Conservation (phyloP, 2,888 invertebrate genomes). For the Auanema freiburgensis region DNA sequence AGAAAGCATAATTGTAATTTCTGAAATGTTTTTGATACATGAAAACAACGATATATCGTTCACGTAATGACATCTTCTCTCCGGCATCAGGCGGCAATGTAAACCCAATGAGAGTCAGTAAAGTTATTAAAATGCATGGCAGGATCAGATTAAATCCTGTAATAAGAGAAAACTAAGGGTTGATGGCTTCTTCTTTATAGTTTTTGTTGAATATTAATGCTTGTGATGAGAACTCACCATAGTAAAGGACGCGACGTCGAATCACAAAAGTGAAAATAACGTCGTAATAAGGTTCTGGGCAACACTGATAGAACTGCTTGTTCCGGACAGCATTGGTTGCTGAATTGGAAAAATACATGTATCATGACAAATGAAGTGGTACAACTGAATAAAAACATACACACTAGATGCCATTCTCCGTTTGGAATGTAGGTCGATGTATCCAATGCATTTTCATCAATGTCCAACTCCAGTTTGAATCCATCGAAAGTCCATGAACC, state of each 20-base stretch:
- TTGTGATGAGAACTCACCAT: slow-evolving; percentile 72
- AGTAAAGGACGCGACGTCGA: slow-evolving; percentile 92
- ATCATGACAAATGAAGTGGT: neutral
- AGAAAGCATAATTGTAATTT: slow-evolving; percentile 55
- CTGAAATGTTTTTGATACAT: slow-evolving; percentile 17
- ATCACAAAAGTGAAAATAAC: slow-evolving; percentile 74
- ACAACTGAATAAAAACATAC: no score
- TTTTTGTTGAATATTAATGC: neutral
- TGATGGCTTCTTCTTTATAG: neutral
- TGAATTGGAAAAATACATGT: slow-evolving; percentile 16
- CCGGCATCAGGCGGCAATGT: slow-evolving; percentile 54
- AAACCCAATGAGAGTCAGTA: slow-evolving; percentile 69
- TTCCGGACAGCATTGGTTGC: slow-evolving; percentile 33
- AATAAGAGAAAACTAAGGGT: slow-evolving; percentile 10
- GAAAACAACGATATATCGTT: neutral
- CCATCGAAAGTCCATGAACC: slow-evolving; percentile 59
- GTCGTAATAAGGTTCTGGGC: slow-evolving; percentile 52
- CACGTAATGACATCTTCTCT: slow-evolving; percentile 55
- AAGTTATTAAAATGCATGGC: slow-evolving; percentile 70
- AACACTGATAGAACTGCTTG: slow-evolving; percentile 47
- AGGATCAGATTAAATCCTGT: slow-evolving; percentile 89
- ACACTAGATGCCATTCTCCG: slow-evolving; percentile 47
- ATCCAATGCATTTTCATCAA: slow-evolving; percentile 53
- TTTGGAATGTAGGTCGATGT: slow-evolving; percentile 49
- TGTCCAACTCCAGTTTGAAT: slow-evolving; percentile 46